These are phyloP conservation scores for Acanthosepion pharaonis DNA, from an alignment of 2,888 invertebrate genomes.

Conservation along the genomic window DNA sequence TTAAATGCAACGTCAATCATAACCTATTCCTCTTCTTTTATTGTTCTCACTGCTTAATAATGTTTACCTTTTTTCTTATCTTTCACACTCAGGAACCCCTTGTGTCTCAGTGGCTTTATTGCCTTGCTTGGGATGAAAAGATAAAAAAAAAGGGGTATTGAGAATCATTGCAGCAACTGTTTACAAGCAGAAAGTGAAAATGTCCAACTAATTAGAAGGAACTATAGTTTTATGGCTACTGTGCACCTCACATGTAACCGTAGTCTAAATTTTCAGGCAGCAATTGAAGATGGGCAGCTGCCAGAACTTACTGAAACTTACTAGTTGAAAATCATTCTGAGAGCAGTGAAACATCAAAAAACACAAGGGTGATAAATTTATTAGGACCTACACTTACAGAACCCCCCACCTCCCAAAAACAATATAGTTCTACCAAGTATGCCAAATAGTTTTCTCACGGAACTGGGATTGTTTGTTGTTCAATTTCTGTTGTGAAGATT, in stretches of 20 bases:
- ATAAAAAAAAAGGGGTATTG: constrained; percentile 46
- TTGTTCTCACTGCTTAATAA: too few relatives aligned
- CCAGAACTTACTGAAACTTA: constrained; percentile 65
- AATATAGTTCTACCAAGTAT: constrained; percentile 43
- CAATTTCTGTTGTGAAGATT: not conserved
- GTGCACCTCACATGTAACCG: constrained; percentile 52
- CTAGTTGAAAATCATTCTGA: constrained; percentile 56
- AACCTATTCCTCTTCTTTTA: too few relatives aligned
- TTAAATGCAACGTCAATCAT: too few relatives aligned
- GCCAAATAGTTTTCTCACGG: constrained; percentile 34
- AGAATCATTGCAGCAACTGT: constrained; percentile 48
- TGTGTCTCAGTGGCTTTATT: too few relatives aligned
- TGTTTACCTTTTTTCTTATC: too few relatives aligned
- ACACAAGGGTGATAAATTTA: not conserved
- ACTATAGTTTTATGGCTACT: constrained; percentile 42
- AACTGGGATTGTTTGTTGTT: constrained; percentile 39
- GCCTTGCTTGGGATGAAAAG: too few relatives aligned
- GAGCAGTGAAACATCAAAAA: not conserved
- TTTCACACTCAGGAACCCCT: too few relatives aligned
- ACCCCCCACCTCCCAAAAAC: constrained; percentile 36
- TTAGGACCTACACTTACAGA: not conserved
- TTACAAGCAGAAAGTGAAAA: not conserved
- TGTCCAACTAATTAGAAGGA: not conserved
- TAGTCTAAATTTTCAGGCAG: constrained; percentile 61
- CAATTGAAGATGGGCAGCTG: constrained; percentile 60